Evolutionary conservation across 2,888 invertebrate genomes (phyloP).

Genomic region (Piscicola geometra): DNA sequence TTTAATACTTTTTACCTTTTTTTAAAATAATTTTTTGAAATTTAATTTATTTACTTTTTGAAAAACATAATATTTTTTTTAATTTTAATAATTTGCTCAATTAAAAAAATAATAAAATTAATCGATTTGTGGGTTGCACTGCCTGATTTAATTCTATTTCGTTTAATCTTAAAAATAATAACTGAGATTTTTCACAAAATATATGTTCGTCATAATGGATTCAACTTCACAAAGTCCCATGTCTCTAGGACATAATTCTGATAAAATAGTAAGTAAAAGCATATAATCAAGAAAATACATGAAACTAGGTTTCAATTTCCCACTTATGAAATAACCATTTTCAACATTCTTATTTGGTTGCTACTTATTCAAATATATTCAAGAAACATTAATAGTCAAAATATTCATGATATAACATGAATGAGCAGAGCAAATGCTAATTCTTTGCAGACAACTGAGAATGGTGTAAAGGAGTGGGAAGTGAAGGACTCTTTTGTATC

Average conservation of each 20-base stretch:
- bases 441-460: no score
- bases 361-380: no score
- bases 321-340: background rate
- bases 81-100: background rate
- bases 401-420: no score
- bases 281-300: background rate
- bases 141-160: no score
- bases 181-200: background rate
- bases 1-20: no score
- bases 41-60: background rate
- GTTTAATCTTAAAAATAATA: background rate
- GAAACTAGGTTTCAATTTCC: background rate
- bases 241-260: background rate
- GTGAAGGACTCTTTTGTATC: conserved; percentile 51
- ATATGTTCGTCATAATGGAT: background rate
- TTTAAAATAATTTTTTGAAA: no score
- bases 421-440: no score
- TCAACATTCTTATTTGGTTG: background rate
- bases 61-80: background rate
- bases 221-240: background rate
- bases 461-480: background rate
- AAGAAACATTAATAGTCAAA: no score
- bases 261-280: background rate
- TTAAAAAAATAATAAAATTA: background rate
- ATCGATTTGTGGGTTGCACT: no score